Evolutionary conservation across 2,888 invertebrate genomes (phyloP).

Genomic region (Brenthis daphne): DNA sequence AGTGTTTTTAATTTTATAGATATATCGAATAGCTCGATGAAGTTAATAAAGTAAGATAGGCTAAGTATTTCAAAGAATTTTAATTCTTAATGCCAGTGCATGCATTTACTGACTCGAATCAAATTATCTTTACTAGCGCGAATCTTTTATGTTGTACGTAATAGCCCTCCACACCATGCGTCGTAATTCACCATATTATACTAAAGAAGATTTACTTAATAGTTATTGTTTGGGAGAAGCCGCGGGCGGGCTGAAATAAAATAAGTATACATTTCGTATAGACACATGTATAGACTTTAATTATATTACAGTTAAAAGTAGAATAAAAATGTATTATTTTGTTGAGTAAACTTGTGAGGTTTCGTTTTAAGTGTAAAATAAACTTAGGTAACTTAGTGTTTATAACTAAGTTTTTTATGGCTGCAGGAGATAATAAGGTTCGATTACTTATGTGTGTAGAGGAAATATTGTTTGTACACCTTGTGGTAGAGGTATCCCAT

Average conservation of each 20-base stretch:
- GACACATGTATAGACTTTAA: neutral
- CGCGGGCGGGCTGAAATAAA: constrained; percentile 17
- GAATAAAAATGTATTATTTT: too few relatives aligned
- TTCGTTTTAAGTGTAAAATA: too few relatives aligned
- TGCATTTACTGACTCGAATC: constrained; percentile 1
- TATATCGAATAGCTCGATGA: too few relatives aligned
- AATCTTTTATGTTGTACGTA: constrained; percentile 20
- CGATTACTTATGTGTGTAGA: too few relatives aligned
- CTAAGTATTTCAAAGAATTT: neutral
- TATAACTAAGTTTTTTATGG: too few relatives aligned
- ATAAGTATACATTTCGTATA: neutral
- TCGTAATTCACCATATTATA: constrained; percentile 22
- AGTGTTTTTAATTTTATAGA: too few relatives aligned
- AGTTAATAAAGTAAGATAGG: too few relatives aligned
- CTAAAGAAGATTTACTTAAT: constrained; percentile 23
- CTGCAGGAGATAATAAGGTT: too few relatives aligned
- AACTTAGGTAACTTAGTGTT: too few relatives aligned
- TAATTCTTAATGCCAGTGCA: neutral
- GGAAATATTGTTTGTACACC: too few relatives aligned
- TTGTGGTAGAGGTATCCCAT: too few relatives aligned
- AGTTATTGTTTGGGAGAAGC: constrained; percentile 20
- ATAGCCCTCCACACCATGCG: constrained; percentile 11
- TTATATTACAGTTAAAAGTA: neutral
- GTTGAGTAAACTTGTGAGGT: too few relatives aligned
- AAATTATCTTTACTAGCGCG: constrained; percentile 13